Conservation (phyloP, 2,888 invertebrate genomes). For the Ophioninae sp. region DNA sequence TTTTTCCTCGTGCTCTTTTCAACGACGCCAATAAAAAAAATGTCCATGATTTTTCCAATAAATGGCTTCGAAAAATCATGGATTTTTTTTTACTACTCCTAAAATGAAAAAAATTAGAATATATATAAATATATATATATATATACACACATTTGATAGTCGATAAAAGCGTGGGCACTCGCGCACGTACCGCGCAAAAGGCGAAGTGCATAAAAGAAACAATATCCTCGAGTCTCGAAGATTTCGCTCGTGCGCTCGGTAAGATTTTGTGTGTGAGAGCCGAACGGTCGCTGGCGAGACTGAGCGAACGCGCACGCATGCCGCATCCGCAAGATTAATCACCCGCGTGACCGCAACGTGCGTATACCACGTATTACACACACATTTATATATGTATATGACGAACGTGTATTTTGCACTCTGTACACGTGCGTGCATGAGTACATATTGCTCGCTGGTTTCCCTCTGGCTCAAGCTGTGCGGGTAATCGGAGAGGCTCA, state of each 20-base stretch:
- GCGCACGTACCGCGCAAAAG: slow-evolving; percentile 30
- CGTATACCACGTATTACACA: slow-evolving; percentile 61
- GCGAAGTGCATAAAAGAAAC: slow-evolving; percentile 44
- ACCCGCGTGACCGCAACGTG: slow-evolving; percentile 68
- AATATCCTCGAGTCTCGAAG: slow-evolving; percentile 43
- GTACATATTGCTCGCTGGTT: slow-evolving; percentile 12
- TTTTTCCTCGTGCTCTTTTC: no score
- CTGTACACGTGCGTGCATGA: slow-evolving; percentile 33
- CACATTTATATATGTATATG: slow-evolving; percentile 8
- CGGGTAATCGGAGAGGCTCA: slow-evolving; percentile 60
- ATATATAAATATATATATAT: neutral
- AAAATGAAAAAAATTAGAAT: neutral
- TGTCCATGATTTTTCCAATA: no score
- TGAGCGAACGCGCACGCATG: slow-evolving; percentile 56
- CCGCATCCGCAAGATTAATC: slow-evolving; percentile 70
- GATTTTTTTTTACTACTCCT: neutral
- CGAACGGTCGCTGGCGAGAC: slow-evolving; percentile 27
- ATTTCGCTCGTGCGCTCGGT: slow-evolving; percentile 34
- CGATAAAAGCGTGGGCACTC: slow-evolving; percentile 27
- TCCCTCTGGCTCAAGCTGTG: slow-evolving; percentile 16
- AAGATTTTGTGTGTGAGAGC: slow-evolving; percentile 49
- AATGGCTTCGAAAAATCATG: no score
- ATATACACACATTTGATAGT: neutral
- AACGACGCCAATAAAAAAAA: no score
- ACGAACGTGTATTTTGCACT: slow-evolving; percentile 14